Evolutionary conservation across 2,888 invertebrate species (phyloP).

Genomic region (Erebia aethiops): DNA sequence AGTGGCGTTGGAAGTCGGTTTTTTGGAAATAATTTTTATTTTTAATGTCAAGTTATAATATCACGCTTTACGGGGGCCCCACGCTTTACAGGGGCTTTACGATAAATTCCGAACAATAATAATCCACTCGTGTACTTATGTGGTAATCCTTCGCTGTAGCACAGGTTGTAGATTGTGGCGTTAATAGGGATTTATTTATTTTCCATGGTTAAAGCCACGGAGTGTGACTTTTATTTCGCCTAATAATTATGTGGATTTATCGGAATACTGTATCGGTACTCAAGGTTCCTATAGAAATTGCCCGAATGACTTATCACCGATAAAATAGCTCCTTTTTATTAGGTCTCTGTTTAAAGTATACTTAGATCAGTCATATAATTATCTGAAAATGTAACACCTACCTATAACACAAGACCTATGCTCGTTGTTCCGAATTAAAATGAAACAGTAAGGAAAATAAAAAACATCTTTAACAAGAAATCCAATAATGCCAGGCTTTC

Average conservation of each 20-base stretch:
- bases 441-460: neutral
- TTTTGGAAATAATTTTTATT: neutral
- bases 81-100: neutral
- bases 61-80: neutral
- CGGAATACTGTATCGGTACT: neutral
- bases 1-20: no score
- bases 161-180: neutral
- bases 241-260: neutral
- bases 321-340: neutral
- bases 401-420: no score
- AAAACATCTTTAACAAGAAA: neutral
- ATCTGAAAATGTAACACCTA: no score
- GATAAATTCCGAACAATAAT: conserved; percentile 4
- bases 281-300: neutral
- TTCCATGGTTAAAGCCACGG: neutral
- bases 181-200: conserved; percentile 9
- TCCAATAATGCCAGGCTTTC: conserved; percentile 1
- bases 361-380: no score
- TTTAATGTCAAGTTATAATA: neutral
- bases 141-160: conserved; percentile 3
- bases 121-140: conserved; percentile 12
- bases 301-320: neutral
- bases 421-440: no score
- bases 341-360: no score
- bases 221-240: neutral